Evolutionary conservation across 2,888 invertebrate species (phyloP), one percentile per base, ranked within the genome.

Genomic region (Rhyacophila evoluta): DNA sequence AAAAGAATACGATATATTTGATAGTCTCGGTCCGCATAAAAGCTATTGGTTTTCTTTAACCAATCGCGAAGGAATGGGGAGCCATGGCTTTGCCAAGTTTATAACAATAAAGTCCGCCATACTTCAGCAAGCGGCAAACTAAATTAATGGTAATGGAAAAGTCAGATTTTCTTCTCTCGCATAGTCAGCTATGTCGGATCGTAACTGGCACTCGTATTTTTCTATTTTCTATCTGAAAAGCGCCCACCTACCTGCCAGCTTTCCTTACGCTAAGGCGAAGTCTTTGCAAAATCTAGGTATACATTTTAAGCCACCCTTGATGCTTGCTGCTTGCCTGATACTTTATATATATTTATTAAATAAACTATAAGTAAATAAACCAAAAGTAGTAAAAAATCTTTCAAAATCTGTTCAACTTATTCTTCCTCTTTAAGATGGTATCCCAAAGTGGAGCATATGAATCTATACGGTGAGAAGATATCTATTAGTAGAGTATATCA

Each of bases 131-230:
- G 41, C 39, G 71, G 78, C 11, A 79, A 81, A 72, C 77, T 77
- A 85, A 86, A 87, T 87, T 86, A 87, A 86, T 85, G 86, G 84
- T 87, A 87, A 87, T 87, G 86, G 86, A 86, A 86, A 86, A 87
- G 86, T 85, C 86, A 85, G 84, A 86, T 87, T 84, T 81, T 79
- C 79, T 81, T 79, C 80, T 73, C 37, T 80, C 73, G 38, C 29
- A 33, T 33, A 25, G 15, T 75, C 73, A 19, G 72, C 74, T 79
- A 81, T 77, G 74, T 73, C 75, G 79, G 72, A 77, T 68, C 37
- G 77, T 73, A 36, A 37, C 55, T 25, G 25, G 55, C 39, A 70
- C 74, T 71, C 78, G 81, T 81, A 80, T 82, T 79, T 81, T 82
- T 75, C 75, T 77, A 77, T 72, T 78, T 80, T 81, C 77, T 73